Base-by-base conservation (phyloP, 2,797 vertebrate species). In the Chiroxiphia lanceolata region DNA sequence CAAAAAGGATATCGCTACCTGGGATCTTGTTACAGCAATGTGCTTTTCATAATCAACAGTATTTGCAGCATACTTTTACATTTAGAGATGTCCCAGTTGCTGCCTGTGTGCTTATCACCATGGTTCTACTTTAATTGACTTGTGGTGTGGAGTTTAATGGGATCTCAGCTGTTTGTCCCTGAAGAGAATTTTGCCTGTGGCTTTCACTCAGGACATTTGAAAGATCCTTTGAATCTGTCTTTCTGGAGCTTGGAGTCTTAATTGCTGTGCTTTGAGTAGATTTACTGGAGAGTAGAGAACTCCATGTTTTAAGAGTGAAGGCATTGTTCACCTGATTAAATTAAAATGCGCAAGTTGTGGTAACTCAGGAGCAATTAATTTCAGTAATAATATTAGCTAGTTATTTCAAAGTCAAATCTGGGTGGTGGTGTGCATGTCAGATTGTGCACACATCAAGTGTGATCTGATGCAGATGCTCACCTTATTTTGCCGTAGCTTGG, bases 281-380 rank as follows among this genome's bases (percentile, higher is more conserved):
- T 74, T 86, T 74, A 93, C 69, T 88, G 59, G 48, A 83, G 48
- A 6, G 22, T 38, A 26, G 44, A 93, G 78, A 70, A 47, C 44
- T 83, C 26, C 2, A 1, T n/a, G 36, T 60, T 90, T 88, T 82
- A 70, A 67, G 90, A 90, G 25, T 38, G 51, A 86, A 92, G 22
- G 31, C 59, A 76, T 57, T 26, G 16, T 93, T 34, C 33, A 57
- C 48, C 60, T 83, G 64, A 33, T 96, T 84, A 70, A 90, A 82
- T 94, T 86, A 93, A 95, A 87, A 90, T 56, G 50, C n/a, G 53
- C 27, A 64, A 90, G 48, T 61, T 56, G 44, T 82, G 54, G 71
- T 67, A 93, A 89, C 75, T 87, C 20, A 14, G 33, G 42, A 94
- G 29, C 40, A 94, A 93, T 95, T 94, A 82, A 89, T 96, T 92